These are phyloP conservation scores for Ochropacha duplaris DNA, from an alignment of 2,888 invertebrate genomes.

Conservation along the genomic window DNA sequence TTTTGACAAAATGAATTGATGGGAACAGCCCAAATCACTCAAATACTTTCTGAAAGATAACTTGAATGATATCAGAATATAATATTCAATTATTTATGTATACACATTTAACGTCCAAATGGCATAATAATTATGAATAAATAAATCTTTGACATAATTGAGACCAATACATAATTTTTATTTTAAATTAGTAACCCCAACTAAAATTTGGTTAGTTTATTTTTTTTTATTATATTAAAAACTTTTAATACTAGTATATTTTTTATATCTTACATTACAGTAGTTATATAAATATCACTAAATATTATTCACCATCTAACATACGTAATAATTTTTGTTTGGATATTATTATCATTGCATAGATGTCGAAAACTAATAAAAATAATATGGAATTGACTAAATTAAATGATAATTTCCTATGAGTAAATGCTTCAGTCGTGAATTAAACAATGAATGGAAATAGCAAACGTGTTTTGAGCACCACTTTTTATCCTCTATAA, in stretches of 20 bases:
- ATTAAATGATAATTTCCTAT: neutral
- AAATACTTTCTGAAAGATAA: neutral
- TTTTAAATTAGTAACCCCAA: conserved; percentile 53
- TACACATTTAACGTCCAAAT: conserved; percentile 25
- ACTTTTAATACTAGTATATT: conserved; percentile 52
- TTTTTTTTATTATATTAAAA: conserved; percentile 33
- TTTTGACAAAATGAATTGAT: neutral
- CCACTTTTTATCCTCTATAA: neutral
- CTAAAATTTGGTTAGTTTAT: conserved; percentile 74
- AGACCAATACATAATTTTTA: conserved; percentile 71
- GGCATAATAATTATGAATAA: conserved; percentile 43
- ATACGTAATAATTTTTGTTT: conserved; percentile 17
- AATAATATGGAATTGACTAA: neutral
- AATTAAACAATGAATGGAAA: neutral
- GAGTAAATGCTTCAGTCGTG: conserved; percentile 2
- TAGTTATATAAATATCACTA: conserved; percentile 69
- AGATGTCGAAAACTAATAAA: conserved; percentile 10
- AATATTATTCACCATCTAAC: conserved; percentile 51
- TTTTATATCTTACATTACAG: conserved; percentile 53
- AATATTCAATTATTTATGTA: neutral
- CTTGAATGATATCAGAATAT: neutral
- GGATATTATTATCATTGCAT: conserved; percentile 8
- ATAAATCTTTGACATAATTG: conserved; percentile 77
- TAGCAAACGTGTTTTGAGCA: conserved; percentile 3
- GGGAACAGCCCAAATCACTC: neutral